These are phyloP conservation scores for Monochamus saltuarius DNA, from an alignment of 1,140 invertebrate species.

Conservation along the genomic window DNA sequence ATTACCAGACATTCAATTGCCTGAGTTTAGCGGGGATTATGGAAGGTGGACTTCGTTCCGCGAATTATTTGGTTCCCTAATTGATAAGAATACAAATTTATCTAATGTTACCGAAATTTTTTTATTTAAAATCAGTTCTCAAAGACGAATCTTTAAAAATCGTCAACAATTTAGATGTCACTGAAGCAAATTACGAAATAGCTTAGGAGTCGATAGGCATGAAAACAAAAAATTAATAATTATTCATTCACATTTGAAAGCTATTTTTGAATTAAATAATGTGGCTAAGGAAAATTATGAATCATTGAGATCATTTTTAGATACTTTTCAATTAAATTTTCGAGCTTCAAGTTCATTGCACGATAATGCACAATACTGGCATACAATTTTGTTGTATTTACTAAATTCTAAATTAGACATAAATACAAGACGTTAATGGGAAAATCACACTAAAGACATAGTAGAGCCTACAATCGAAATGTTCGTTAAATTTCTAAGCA, in stretches of 20 bases:
- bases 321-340: conserved; percentile 23
- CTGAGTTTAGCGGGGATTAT: conserved; percentile 22
- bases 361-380: conserved; percentile 37
- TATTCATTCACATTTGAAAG: conserved; percentile 27
- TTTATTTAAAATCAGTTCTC: conserved; percentile 37
- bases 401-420: conserved; percentile 18
- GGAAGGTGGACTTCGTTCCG: conserved; percentile 22
- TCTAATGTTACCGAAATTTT: conserved; percentile 29
- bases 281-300: conserved; percentile 31
- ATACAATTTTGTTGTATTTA: conserved; percentile 33
- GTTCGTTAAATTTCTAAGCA: conserved; percentile 8
- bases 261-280: conserved; percentile 25
- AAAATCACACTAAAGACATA: conserved; percentile 13
- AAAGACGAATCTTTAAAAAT: conserved; percentile 28
- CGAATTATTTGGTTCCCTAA: conserved; percentile 20
- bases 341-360: conserved; percentile 32
- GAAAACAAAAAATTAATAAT: conserved; percentile 39
- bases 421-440: conserved; percentile 19
- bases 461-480: conserved; percentile 14
- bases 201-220: conserved; percentile 38
- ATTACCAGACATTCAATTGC: conserved; percentile 6
- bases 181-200: conserved; percentile 34
- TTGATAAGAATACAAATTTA: conserved; percentile 21
- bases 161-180: too few species aligned
- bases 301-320: conserved; percentile 27